Conservation (phyloP, 2,888 invertebrate genomes). For the Lottia scabra region DNA sequence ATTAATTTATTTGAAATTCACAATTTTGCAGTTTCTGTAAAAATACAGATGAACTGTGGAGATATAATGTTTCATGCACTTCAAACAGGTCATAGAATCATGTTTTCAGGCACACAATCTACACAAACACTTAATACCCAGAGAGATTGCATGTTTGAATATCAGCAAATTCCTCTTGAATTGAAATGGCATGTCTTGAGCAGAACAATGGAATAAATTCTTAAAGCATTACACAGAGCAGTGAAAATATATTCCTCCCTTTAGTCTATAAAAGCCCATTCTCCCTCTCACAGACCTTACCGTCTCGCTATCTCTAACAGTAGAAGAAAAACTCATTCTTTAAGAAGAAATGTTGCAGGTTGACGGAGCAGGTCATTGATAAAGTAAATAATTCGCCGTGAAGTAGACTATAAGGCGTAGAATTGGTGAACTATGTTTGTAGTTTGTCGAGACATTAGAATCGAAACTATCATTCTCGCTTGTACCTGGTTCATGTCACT, state of each 20-base stretch:
- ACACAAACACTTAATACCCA: too few species aligned
- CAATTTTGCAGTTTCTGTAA: too few species aligned
- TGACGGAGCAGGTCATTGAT: slow-evolving; percentile 16
- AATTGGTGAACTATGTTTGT: slow-evolving; percentile 19
- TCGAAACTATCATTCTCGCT: slow-evolving; percentile 24
- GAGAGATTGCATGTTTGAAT: too few species aligned
- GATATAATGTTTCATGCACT: too few species aligned
- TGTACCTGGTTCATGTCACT: neutral
- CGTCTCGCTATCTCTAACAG: neutral
- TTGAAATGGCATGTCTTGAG: too few species aligned
- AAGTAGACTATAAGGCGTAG: slow-evolving; percentile 20
- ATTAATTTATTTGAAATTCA: too few species aligned
- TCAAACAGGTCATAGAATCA: too few species aligned
- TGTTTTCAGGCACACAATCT: too few species aligned
- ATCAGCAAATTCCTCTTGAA: too few species aligned
- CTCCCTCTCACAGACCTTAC: neutral
- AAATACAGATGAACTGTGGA: too few species aligned
- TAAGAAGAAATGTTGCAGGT: neutral
- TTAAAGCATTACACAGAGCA: too few species aligned
- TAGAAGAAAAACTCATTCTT: neutral
- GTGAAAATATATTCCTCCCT: neutral
- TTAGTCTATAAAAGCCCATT: neutral
- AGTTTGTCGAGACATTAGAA: slow-evolving; percentile 23
- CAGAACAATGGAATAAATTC: too few species aligned
- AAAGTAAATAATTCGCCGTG: slow-evolving; percentile 23